These are phyloP conservation scores for Agrilus mali DNA, from an alignment of 2,888 invertebrate genomes.

Conservation along the genomic window DNA sequence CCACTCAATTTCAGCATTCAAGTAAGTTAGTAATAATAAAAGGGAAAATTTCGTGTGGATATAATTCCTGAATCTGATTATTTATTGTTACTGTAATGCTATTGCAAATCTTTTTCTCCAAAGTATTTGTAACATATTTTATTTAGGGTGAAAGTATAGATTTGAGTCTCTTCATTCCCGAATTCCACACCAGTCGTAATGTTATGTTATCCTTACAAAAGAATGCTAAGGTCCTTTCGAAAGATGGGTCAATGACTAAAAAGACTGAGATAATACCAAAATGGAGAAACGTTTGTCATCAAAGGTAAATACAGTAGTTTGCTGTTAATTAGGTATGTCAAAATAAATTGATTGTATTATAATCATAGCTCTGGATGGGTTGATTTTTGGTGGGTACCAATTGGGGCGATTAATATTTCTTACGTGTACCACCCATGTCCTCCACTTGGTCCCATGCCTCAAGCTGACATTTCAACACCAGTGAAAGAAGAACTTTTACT, in stretches of 20 bases:
- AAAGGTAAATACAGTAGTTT: constrained; percentile 31
- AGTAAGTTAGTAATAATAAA: constrained; percentile 25
- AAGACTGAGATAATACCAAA: constrained; percentile 44
- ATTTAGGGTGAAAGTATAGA: constrained; percentile 78
- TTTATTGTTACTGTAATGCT: too few relatives aligned
- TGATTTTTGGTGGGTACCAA: constrained; percentile 93
- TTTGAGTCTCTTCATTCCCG: constrained; percentile 79
- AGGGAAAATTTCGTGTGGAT: too few relatives aligned
- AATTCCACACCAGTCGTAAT: constrained; percentile 78
- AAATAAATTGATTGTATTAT: constrained; percentile 2
- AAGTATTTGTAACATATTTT: constrained; percentile 2
- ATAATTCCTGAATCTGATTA: too few relatives aligned
- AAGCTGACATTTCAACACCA: constrained; percentile 86
- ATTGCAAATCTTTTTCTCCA: too few relatives aligned
- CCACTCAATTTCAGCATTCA: constrained; percentile 88
- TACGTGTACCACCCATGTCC: constrained; percentile 91
- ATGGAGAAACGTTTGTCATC: constrained; percentile 74
- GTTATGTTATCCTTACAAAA: constrained; percentile 74
- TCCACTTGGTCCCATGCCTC: constrained; percentile 74
- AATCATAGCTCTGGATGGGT: constrained; percentile 63
- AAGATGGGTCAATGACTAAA: constrained; percentile 50
- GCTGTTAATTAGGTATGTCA: background rate
- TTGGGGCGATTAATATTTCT: constrained; percentile 80
- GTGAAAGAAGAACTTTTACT: constrained; percentile 87
- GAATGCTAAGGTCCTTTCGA: constrained; percentile 73